These are phyloP conservation scores for Rhagoletis zephyria DNA, from an alignment of 1,140 invertebrate genomes.

Conservation along the genomic window DNA sequence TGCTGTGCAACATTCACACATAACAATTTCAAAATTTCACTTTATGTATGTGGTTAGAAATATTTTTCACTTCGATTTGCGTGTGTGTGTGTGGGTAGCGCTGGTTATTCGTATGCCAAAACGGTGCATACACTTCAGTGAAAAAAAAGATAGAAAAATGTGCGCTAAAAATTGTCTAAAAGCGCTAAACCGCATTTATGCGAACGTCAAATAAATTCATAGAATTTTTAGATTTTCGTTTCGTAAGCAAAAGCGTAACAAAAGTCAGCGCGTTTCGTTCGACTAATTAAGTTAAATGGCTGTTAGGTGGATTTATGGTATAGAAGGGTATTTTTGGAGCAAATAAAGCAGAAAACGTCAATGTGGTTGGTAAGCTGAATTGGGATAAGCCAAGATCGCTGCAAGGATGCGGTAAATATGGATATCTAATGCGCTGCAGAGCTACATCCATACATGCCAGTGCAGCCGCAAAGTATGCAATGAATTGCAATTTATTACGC, in stretches of 20 bases:
- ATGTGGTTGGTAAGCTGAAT: neutral
- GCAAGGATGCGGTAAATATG: neutral
- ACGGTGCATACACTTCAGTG: neutral
- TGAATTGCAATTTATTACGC: conserved; percentile 43
- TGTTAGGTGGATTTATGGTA: neutral
- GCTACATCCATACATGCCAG: neutral
- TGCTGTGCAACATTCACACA: neutral
- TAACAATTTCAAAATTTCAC: neutral
- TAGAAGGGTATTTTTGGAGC: neutral
- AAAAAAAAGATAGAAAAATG: neutral
- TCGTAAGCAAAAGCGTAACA: conserved; percentile 5
- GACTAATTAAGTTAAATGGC: conserved; percentile 49
- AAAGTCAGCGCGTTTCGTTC: conserved; percentile 18
- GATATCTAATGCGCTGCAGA: no score
- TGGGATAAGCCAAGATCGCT: neutral
- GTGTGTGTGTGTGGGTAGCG: neutral
- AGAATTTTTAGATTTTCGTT: conserved; percentile 13
- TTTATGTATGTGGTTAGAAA: conserved; percentile 2
- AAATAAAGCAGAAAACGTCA: neutral
- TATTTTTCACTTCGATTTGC: neutral
- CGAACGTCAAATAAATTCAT: conserved; percentile 25
- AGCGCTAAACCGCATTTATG: conserved; percentile 35
- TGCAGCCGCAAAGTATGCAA: conserved; percentile 39
- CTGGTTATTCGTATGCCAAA: neutral
- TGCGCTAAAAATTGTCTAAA: conserved; percentile 17